Percentiles rank a stretch among this genome's conserved stretches.
These are phyloP conservation scores for Caenorhabditis zanzibari DNA, from an alignment of 2,888 invertebrate genomes.

Conservation along the genomic window DNA sequence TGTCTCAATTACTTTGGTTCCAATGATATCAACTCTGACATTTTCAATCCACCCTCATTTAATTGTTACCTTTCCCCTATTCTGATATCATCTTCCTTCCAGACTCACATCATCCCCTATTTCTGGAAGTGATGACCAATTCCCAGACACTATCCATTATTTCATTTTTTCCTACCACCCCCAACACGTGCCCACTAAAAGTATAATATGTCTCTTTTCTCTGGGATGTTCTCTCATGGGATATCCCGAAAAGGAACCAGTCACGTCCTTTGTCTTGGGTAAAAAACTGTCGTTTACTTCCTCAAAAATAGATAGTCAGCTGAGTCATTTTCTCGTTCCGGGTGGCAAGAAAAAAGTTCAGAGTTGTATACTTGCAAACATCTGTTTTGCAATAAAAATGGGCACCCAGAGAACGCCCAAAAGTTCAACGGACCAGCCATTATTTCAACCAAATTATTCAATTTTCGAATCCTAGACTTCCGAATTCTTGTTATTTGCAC, in stretches of 20 bases:
- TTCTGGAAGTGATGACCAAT: neutral
- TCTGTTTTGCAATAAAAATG: neutral
- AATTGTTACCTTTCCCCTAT: neutral
- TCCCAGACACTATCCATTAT: conserved; percentile 3
- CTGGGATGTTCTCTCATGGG: neutral
- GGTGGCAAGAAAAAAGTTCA: neutral
- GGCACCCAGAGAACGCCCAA: conserved; percentile 24
- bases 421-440: conserved; percentile 14
- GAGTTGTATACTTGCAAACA: conserved; percentile 1
- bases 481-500: conserved; percentile 1
- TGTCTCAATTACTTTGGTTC: neutral
- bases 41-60: neutral
- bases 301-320: conserved; percentile 34
- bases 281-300: conserved; percentile 19
- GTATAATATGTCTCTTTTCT: neutral
- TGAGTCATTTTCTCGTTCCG: conserved; percentile 19
- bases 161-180: conserved; percentile 1
- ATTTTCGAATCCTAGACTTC: neutral
- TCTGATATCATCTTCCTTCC: conserved; percentile 7
- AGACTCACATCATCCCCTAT: neutral
- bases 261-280: neutral
- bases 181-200: conserved; percentile 27
- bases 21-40: neutral
- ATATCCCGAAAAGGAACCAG: conserved; percentile 23
- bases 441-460: neutral